Base-by-base conservation (phyloP, 2,113 vertebrate genomes). In the Coturnix japonica region DNA sequence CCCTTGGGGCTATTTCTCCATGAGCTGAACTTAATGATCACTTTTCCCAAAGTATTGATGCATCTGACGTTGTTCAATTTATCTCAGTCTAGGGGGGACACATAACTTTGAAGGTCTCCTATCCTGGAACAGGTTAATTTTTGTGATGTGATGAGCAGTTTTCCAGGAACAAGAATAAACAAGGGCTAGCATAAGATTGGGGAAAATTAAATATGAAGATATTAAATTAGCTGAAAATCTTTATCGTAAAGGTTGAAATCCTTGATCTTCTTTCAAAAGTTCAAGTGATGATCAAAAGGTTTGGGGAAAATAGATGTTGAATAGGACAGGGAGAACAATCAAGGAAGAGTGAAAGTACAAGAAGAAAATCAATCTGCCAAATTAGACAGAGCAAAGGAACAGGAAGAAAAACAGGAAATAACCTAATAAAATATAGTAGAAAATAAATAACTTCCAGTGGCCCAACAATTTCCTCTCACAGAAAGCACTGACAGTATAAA, bases 321-420 rank as follows among this genome's bases (percentile, higher is more conserved):
- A 49, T 54, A 59, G 57, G 44, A 51, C 41, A 67, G 47, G 33
- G 71, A 85, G 64, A 93, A 47, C 20, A 43, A 90, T 54, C 54
- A 22, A 46, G 87, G 63, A 94, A 60, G 56, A 94, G 83, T 57
- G 57, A 92, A 95, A 96, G 84, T 87, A 56, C 81, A 96, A 87
- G 81, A 80, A 96, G 91, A 87, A 94, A 91, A 96, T 96, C 75
- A 96, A 91, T 96, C 95, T 95, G 92, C 81, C 91, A 94, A 94
- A 94, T 91, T 89, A 92, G 96, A 95, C 92, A 94, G 95, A 87
- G 81, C 81, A 94, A 96, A 94, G 87, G 92, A 96, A 75, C 79
- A 94, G 91, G 92, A 96, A 96, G 95, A 92, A 96, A 96, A 96
- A 93, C 96, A 96, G 96, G 96, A 96, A 96, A 93, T 75, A 96